Base-by-base conservation (phyloP, 2,888 invertebrate species). In the Pocota personata region DNA sequence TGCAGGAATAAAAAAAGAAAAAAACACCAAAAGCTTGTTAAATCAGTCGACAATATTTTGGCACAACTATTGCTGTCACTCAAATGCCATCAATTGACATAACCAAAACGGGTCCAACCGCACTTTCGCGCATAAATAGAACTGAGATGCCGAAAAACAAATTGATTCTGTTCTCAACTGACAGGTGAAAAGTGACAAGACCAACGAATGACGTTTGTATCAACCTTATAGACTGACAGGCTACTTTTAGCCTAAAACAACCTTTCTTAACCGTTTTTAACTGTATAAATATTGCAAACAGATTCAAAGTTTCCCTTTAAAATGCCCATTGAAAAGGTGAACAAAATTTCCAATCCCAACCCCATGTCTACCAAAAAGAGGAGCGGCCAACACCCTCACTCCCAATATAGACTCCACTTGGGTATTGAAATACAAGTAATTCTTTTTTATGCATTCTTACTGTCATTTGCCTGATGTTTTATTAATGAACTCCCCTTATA, bases 31-130 rank as follows among this genome's bases (percentile, higher is more conserved):
- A 67, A 58, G 43, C 30, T 62, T 72, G 58, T 77, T 66, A 66
- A 60, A 78, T 73, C 60, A 55, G 46, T 19, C 16, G 66, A 75
- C 69, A 75, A 66, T 71, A 79, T 75, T 84, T 79, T 84, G 84
- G 79, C 79, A 79, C 75, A 71, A 73, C 52, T 75, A 79, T 50
- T 30, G 8, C 46, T 73, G 78, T 78, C 73, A 73, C 43, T 60
- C 67, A 48, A 67, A 35, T 48, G 58, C 67, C 66, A 43, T 67
- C 52, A 77, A 62, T 46, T 82, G 75, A 55, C 67, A 55, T 58
- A 50, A 72, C 16, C 16, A 43, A 55, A 10, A 10, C 14, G 21
- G 8, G 48, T 21, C 24, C 32, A 32, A 62, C 30, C 48, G 67
- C 30, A 52, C 52, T 67, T 67, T 37, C 37, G 76, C 30, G 1